A percentile compares a stretch with the other conserved stretches of the same genome.
Evolutionary conservation across 2,888 invertebrate species (phyloP).

Genomic region (Unio delphinus): DNA sequence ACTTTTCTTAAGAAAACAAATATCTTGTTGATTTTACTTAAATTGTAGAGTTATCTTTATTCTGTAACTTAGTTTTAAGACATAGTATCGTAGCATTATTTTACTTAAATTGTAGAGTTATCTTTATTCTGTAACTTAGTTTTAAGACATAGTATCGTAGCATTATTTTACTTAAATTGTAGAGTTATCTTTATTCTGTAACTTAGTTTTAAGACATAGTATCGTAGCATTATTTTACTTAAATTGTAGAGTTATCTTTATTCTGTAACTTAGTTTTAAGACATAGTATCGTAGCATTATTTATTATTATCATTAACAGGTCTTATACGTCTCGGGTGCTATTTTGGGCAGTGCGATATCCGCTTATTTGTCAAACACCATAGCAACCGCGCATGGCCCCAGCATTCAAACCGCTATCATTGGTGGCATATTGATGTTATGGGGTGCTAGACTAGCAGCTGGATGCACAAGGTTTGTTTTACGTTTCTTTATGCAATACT

Average conservation of each 20-base stretch:
- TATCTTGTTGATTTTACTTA: too few relatives aligned
- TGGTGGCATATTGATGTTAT: slow-evolving; percentile 63
- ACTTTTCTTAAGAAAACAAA: too few relatives aligned
- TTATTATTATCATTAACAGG: slow-evolving; percentile 39
- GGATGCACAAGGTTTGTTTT: slow-evolving; percentile 65
- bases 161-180: too few relatives aligned
- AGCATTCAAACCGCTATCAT: slow-evolving; percentile 45
- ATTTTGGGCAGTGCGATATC: slow-evolving; percentile 56
- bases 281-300: background rate
- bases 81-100: background rate
- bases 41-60: too few relatives aligned
- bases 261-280: too few relatives aligned
- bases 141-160: too few relatives aligned
- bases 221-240: background rate
- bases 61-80: too few relatives aligned
- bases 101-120: background rate
- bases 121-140: too few relatives aligned
- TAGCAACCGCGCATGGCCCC: slow-evolving; percentile 50
- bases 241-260: too few relatives aligned
- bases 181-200: too few relatives aligned
- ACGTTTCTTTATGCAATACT: too few relatives aligned
- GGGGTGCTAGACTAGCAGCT: slow-evolving; percentile 63
- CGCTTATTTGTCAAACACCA: slow-evolving; percentile 50
- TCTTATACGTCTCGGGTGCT: slow-evolving; percentile 60
- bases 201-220: too few relatives aligned